Evolutionary conservation across 2,888 invertebrate species (phyloP), one percentile per base, ranked within the genome.

Genomic region (Prosapia bicincta): DNA sequence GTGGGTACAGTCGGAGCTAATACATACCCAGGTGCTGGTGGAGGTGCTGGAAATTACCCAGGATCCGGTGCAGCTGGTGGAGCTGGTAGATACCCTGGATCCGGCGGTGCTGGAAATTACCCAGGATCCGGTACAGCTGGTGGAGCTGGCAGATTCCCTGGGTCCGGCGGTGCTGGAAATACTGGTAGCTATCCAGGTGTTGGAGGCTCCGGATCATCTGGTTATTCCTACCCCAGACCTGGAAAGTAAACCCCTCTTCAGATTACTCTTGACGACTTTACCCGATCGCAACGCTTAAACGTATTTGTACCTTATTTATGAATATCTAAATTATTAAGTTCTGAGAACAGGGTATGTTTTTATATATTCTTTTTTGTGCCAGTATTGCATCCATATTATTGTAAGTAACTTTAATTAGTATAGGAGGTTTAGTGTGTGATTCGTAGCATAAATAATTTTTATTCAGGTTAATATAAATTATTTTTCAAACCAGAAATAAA

Each of bases 211-310:
- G 76, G 76, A 26, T 70, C 71, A 13, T 20, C 54, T 7, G 85
- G 87, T 85, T 88, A 88, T 81, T 82, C 73, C 83, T 85, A 87
- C 86, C 87, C 82, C 82, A 84, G 74, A 71, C 80, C 80, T 79
- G 83, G 83, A 83, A 86, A 83, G 82, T 88, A 79, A 79, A 38
- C 20, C 20, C 6, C n/a, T 54, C 3, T 54, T 20, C 20, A 54
- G 0, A 9, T 13, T 38, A 54, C 5, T 20, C 9, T 20, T 54
- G n/a, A 54, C 54, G 30, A 30, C 54, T 54, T 9, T 20, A 20
- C 20, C 7, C 54, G 20, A 54, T 20, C n/a, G 20, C 20, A 54
- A 54, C 54, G 54, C 54, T 54, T 54, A 30, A 9, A 9, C 30
- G 9, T 30, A 54, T 20, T n/a, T 20, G 54, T 54, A 54, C 54